phyloP scores from a whole-genome alignment of 2,888 invertebrate species.

The Ennomos quercinarius region DNA sequence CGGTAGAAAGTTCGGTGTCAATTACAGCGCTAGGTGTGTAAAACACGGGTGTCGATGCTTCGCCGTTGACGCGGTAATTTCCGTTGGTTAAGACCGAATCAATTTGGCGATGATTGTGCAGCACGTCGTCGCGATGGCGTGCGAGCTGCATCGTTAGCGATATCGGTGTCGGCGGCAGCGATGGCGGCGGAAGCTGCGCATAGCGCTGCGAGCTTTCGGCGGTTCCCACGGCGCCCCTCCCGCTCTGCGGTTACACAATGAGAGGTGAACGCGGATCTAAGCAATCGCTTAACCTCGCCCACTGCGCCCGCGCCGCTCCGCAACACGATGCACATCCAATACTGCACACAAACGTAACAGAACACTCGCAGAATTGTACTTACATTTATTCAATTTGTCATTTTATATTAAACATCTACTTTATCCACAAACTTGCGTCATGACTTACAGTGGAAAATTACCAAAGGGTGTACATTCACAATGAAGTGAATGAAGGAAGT shows the following conservation, averaged over 20 bases:
- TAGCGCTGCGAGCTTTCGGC: constrained; percentile 78
- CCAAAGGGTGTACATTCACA: constrained; percentile 20
- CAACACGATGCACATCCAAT: constrained; percentile 48
- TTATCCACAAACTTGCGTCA: constrained; percentile 17
- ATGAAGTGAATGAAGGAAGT: constrained; percentile 35
- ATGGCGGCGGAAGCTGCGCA: constrained; percentile 80
- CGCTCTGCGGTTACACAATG: constrained; percentile 79
- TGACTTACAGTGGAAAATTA: constrained; percentile 36
- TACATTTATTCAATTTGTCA: constrained; percentile 42
- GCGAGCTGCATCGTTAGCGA: constrained; percentile 77
- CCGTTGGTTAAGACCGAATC: constrained; percentile 71
- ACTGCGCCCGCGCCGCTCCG: constrained; percentile 65
- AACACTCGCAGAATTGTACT: constrained; percentile 35
- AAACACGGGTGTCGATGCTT: constrained; percentile 55
- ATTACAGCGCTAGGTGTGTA: constrained; percentile 34
- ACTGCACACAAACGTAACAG: constrained; percentile 33
- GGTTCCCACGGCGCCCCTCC: constrained; percentile 80
- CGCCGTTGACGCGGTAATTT: constrained; percentile 67
- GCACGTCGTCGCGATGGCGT: constrained; percentile 61
- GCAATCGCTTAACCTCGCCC: constrained; percentile 86
- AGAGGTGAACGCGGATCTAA: constrained; percentile 85
- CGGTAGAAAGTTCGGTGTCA: constrained; percentile 52
- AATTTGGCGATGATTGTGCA: constrained; percentile 64
- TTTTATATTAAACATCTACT: constrained; percentile 32
- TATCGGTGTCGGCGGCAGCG: constrained; percentile 51